These are phyloP conservation scores for Phrynosoma platyrhinos DNA, from an alignment of 2,113 vertebrate species.

Conservation along the genomic window DNA sequence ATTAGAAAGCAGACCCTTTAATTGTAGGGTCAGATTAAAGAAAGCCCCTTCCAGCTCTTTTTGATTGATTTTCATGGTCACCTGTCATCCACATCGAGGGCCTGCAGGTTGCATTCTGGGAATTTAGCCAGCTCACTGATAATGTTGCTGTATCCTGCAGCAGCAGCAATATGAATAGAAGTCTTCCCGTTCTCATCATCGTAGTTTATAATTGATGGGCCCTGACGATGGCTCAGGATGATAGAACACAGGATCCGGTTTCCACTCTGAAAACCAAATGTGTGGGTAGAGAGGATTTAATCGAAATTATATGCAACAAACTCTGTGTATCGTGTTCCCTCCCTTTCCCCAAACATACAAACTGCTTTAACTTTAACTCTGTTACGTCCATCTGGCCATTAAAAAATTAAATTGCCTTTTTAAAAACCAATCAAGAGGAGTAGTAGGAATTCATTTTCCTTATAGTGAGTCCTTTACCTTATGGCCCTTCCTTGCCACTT, in stretches of 20 bases:
- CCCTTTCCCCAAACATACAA: not conserved
- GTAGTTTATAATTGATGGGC: constrained; percentile 87
- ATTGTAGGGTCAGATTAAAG: constrained; percentile 52
- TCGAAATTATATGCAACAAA: not conserved
- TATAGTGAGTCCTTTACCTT: not conserved
- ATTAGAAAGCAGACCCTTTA: constrained; percentile 42
- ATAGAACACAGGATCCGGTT: constrained; percentile 86
- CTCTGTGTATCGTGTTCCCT: too few relatives aligned
- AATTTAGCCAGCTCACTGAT: constrained; percentile 85
- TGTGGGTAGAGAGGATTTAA: constrained; percentile 34
- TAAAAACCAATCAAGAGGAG: too few relatives aligned
- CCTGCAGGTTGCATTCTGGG: constrained; percentile 88
- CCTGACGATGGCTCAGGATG: constrained; percentile 86
- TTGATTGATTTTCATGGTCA: constrained; percentile 71
- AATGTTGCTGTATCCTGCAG: constrained; percentile 87
- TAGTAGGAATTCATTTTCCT: not conserved
- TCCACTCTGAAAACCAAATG: constrained; percentile 80
- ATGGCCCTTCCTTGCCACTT: not conserved
- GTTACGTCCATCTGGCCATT: not conserved
- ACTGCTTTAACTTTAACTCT: not conserved
- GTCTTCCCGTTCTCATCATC: constrained; percentile 91
- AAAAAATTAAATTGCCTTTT: too few relatives aligned
- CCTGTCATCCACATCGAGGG: constrained; percentile 91
- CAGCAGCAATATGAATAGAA: constrained; percentile 85
- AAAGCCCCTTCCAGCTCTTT: constrained; percentile 46